Evolutionary conservation across 1,140 invertebrate species (phyloP), one percentile per base, ranked within the genome.

Genomic region (Brachionus rubens): DNA sequence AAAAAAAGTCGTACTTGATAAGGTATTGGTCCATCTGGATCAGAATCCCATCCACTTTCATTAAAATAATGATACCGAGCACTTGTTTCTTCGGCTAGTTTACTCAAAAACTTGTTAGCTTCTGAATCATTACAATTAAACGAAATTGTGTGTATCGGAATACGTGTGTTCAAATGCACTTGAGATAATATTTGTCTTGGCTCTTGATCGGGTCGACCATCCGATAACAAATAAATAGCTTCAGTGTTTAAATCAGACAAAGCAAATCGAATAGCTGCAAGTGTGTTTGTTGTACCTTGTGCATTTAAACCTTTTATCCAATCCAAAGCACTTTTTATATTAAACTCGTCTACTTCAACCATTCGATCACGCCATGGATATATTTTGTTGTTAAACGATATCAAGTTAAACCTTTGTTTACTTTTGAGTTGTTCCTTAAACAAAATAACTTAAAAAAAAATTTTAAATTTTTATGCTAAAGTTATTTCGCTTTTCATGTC

Each of bases 101-200:
- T 79, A 78, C 78, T 82, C 47, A 85, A 77, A 77, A 85, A 85
- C 48, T 81, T 78, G 75, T 85, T 85, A 10, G 83, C 84, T 52
- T 83, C 82, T n/a, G 62, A 78, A 76, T 85, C 83, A 67, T 82
- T 80, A 77, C 83, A 84, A 80, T 85, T 85, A 78, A 85, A 85
- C 7, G 83, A 82, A 36, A 85, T 84, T 1, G 83, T 81, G 77
- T 85, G 83, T 30, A 76, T 52, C 3, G 84, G 83, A 24, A 85
- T 79, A 50, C 78, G 75, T 43, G 81, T 80, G 75, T 83, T 80
- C 78, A 84, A 79, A 65, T 82, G 80, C 24, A 84, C 81, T 77
- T 85, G 83, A 33, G 83, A 82, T 24, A 85, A 79, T 72, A 85
- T 82, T 9, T 83, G 81, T 75, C 82, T 82, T n/a, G 82, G 79